These are phyloP conservation scores for Pelagia noctiluca DNA, from an alignment of 30 jellyfish, hydroid and myxozoan genomes.

Conservation along the genomic window DNA sequence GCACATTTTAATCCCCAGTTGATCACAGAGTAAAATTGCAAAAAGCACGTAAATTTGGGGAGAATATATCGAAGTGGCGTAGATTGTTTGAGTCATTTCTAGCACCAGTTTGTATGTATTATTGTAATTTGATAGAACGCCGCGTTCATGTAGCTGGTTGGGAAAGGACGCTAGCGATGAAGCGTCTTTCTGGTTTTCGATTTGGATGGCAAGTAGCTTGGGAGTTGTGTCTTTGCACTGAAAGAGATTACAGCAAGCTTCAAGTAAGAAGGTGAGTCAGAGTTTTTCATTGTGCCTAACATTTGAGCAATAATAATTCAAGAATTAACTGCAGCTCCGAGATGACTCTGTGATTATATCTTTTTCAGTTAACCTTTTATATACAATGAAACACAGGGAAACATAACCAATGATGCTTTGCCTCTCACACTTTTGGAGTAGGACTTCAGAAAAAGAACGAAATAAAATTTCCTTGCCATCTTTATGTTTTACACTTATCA, in stretches of 20 bases:
- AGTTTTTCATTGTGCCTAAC: too few species aligned
- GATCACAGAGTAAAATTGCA: constrained; percentile 57
- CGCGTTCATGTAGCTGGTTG: constrained; percentile 37
- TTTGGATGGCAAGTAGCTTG: constrained; percentile 31
- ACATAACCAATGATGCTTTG: too few species aligned
- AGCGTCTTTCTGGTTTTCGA: not conserved
- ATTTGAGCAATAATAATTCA: too few species aligned
- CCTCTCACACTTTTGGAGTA: too few species aligned
- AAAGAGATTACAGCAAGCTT: not conserved
- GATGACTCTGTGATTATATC: too few species aligned
- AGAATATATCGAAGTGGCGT: constrained; percentile 53
- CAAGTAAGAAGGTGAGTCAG: not conserved
- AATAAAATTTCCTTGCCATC: too few species aligned
- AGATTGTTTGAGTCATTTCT: not conserved
- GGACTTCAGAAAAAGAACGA: too few species aligned
- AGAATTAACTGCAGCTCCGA: too few species aligned
- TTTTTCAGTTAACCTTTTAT: too few species aligned
- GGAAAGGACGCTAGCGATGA: constrained; percentile 53
- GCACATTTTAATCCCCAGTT: constrained; percentile 80
- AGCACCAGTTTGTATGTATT: constrained; percentile 32
- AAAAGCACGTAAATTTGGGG: constrained; percentile 9
- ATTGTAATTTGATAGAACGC: constrained; percentile 33
- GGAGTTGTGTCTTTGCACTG: not conserved
- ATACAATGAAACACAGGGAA: too few species aligned
- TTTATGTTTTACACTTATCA: too few species aligned